Percentiles rank a stretch among this genome's conserved stretches.
Evolutionary conservation across 92 coral and sea anemone genomes (phyloP).

Genomic region (Umimayanthus chanpuru): DNA sequence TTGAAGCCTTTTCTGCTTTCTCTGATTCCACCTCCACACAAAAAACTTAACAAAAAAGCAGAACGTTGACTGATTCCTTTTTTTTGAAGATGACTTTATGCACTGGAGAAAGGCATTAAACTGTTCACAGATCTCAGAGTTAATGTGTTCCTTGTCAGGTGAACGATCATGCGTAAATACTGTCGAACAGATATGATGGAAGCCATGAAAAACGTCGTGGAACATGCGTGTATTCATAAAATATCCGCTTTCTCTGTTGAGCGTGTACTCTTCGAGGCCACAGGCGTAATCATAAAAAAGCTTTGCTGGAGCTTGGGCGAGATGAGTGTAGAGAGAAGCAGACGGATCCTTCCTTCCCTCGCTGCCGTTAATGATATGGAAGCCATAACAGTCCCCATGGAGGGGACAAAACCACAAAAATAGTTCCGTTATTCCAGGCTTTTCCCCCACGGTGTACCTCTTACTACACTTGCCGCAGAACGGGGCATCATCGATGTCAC

Average conservation of each 20-base stretch:
- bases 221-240: neutral
- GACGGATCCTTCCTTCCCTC: slow-evolving; percentile 33
- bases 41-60: no score
- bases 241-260: slow-evolving; percentile 11
- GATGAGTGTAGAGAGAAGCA: slow-evolving; percentile 2
- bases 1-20: no score
- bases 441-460: neutral
- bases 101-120: neutral
- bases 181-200: neutral
- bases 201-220: slow-evolving; percentile 26
- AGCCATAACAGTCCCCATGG: slow-evolving; percentile 34
- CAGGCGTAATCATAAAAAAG: slow-evolving; percentile 30
- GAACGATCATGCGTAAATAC: neutral
- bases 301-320: neutral
- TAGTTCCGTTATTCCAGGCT: neutral
- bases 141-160: neutral
- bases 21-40: no score
- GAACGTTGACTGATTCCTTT: no score
- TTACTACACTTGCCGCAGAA: neutral
- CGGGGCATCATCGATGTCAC: neutral
- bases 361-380: neutral
- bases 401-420: slow-evolving; percentile 26
- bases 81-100: neutral
- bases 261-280: slow-evolving; percentile 6
- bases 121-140: slow-evolving; percentile 16